A percentile compares a stretch with the other conserved stretches of the same genome.
These are phyloP conservation scores for Drosophila multiciliata DNA, from an alignment of 2,888 invertebrate genomes.

Conservation along the genomic window DNA sequence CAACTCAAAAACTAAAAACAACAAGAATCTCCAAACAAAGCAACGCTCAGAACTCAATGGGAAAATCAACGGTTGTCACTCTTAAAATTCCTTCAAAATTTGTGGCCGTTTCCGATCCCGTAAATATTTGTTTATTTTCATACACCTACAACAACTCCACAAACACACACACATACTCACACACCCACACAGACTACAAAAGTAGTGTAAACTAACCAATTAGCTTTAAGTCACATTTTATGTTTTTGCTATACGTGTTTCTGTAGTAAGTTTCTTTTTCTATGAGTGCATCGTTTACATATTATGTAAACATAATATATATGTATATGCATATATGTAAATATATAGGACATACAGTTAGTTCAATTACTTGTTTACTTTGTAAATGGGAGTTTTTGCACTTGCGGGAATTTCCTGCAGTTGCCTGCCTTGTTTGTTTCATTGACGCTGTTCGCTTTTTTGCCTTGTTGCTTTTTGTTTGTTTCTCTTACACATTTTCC, in stretches of 20 bases:
- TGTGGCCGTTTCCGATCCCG: constrained; percentile 66
- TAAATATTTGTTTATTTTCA: constrained; percentile 59
- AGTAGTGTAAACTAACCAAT: constrained; percentile 16
- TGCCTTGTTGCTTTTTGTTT: constrained; percentile 17
- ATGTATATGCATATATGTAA: background rate
- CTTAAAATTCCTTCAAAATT: constrained; percentile 59
- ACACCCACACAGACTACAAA: background rate
- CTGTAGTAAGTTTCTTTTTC: constrained; percentile 1
- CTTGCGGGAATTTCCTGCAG: constrained; percentile 28
- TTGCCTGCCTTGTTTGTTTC: constrained; percentile 7
- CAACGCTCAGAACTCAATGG: constrained; percentile 42
- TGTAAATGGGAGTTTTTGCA: constrained; percentile 16
- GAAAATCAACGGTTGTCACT: constrained; percentile 24
- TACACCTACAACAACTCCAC: background rate
- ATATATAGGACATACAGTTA: background rate
- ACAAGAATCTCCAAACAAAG: constrained; percentile 38
- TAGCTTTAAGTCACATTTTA: constrained; percentile 12
- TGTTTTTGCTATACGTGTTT: constrained; percentile 1
- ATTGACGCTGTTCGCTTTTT: constrained; percentile 17
- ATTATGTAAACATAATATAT: background rate
- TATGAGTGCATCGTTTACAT: background rate
- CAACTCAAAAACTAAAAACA: constrained; percentile 41
- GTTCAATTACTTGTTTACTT: background rate
- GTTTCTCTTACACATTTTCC: constrained; percentile 23
- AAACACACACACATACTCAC: background rate